Conservation (phyloP, 2,797 vertebrate species). For the Lemur catta region DNA sequence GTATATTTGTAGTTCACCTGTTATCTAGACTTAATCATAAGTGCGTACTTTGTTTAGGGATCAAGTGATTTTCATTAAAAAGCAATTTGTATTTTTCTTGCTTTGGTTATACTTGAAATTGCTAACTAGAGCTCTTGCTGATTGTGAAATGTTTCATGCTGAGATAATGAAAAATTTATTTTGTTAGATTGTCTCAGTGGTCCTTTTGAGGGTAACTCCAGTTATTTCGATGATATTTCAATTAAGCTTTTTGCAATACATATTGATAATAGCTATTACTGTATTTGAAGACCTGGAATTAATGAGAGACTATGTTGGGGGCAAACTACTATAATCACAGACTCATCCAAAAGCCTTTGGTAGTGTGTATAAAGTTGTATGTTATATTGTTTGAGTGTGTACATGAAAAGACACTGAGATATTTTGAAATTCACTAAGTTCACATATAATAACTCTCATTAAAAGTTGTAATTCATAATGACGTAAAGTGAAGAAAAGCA, state of each 20-base stretch:
- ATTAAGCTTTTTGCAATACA: neutral
- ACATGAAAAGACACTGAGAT: neutral
- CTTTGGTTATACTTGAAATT: neutral
- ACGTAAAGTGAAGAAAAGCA: neutral
- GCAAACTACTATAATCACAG: neutral
- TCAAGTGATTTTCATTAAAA: conserved; percentile 19
- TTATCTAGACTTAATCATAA: neutral
- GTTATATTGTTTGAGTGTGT: neutral
- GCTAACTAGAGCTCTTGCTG: neutral
- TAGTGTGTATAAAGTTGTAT: neutral
- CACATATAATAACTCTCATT: neutral
- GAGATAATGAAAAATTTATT: conserved; percentile 21
- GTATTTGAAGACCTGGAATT: neutral
- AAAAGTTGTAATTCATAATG: neutral
- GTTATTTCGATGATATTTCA: neutral
- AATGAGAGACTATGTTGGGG: neutral
- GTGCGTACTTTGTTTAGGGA: neutral
- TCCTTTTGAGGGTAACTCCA: neutral
- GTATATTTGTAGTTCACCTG: neutral
- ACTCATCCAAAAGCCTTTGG: neutral
- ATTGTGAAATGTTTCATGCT: neutral
- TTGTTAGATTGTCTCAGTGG: neutral
- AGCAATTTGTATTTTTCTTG: neutral
- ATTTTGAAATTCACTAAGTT: neutral
- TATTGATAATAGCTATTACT: neutral